These are phyloP conservation scores for Cheilosia impressa DNA, from an alignment of 2,888 invertebrate species.

Conservation along the genomic window DNA sequence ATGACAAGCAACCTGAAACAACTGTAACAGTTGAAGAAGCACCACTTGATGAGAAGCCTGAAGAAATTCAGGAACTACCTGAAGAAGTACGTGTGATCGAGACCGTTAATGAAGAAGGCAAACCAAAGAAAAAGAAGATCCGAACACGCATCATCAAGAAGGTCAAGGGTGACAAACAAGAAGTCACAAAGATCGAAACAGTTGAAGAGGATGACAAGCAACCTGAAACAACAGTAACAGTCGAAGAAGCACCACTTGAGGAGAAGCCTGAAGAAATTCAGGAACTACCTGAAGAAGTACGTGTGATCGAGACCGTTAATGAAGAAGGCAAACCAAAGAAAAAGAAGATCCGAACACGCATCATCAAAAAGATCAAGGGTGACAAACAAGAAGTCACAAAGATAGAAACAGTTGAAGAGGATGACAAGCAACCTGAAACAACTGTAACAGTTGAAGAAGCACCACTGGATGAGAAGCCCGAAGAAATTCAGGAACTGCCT, in stretches of 20 bases:
- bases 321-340: slow-evolving; percentile 43
- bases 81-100: slow-evolving; percentile 76
- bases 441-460: slow-evolving; percentile 40
- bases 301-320: neutral
- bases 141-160: slow-evolving; percentile 76
- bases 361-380: slow-evolving; percentile 38
- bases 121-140: slow-evolving; percentile 79
- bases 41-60: slow-evolving; percentile 42
- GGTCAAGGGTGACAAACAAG: slow-evolving; percentile 39
- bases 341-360: slow-evolving; percentile 38
- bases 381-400: slow-evolving; percentile 48
- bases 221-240: slow-evolving; percentile 40
- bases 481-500: slow-evolving; percentile 15
- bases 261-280: slow-evolving; percentile 26
- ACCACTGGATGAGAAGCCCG: no score
- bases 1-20: slow-evolving; percentile 50
- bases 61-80: slow-evolving; percentile 52
- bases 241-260: slow-evolving; percentile 23
- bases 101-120: slow-evolving; percentile 76
- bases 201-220: slow-evolving; percentile 40
- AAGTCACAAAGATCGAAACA: slow-evolving; percentile 37
- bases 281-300: slow-evolving; percentile 34
- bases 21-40: slow-evolving; percentile 81
- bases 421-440: slow-evolving; percentile 38
- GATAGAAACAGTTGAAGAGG: slow-evolving; percentile 39